phyloP scores from a whole-genome alignment of 2,113 vertebrate genomes.

The Microcebus tavaratra region DNA sequence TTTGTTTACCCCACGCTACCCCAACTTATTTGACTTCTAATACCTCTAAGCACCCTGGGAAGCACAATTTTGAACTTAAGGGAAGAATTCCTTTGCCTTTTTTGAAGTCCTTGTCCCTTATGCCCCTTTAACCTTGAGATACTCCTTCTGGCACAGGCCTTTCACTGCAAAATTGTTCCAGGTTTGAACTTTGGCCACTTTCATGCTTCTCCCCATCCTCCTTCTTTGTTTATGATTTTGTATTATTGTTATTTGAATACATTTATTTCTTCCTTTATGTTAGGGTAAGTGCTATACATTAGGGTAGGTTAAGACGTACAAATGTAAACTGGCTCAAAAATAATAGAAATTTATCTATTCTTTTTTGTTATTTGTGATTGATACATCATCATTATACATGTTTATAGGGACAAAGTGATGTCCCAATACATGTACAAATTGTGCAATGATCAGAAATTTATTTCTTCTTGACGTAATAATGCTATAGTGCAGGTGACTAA shows the following conservation, averaged over 20 bases:
- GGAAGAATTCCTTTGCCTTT: background rate
- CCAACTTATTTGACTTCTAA: background rate
- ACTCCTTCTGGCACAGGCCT: background rate
- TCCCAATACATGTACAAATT: background rate
- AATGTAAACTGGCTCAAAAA: background rate
- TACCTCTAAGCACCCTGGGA: background rate
- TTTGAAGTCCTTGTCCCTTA: background rate
- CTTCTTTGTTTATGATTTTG: background rate
- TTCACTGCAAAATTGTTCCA: background rate
- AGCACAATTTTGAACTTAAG: constrained; percentile 9
- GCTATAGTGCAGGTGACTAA: background rate
- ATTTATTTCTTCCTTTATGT: background rate
- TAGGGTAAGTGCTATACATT: background rate
- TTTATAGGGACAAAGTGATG: background rate
- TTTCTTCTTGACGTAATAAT: background rate
- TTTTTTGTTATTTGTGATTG: background rate
- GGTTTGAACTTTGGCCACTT: background rate
- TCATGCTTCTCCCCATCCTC: background rate
- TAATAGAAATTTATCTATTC: background rate
- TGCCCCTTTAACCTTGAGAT: background rate
- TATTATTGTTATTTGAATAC: background rate
- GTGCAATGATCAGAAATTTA: background rate
- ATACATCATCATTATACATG: background rate
- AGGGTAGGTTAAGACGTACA: background rate
- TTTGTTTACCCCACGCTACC: background rate